Percentiles rank a stretch among this genome's conserved stretches.
Evolutionary conservation across 2,797 vertebrate genomes (phyloP).

Genomic region (Hafferia zeledoni): DNA sequence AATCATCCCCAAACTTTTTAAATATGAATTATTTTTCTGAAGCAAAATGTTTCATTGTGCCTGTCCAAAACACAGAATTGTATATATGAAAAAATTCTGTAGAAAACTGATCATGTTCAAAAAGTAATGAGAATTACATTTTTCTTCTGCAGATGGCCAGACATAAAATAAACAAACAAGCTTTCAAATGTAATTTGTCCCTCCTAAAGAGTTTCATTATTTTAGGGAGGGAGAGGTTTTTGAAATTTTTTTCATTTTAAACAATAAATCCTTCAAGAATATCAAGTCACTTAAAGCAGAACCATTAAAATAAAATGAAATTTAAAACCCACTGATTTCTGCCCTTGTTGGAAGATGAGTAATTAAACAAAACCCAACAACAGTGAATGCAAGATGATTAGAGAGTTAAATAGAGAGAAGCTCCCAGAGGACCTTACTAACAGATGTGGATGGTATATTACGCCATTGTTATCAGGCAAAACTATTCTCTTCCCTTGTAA

Average conservation of each 20-base stretch:
- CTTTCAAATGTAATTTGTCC: not conserved
- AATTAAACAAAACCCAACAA: slow-evolving; percentile 27
- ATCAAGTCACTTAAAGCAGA: not conserved
- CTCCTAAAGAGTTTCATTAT: not conserved
- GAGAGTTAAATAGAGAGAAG: not conserved
- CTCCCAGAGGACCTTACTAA: slow-evolving; percentile 3
- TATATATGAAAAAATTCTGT: not conserved
- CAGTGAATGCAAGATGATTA: not conserved
- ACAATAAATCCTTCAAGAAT: not conserved
- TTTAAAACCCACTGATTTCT: not conserved
- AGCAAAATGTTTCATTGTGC: not conserved
- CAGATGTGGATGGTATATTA: slow-evolving; percentile 14
- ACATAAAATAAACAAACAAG: not conserved
- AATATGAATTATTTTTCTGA: not conserved
- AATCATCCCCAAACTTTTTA: not conserved
- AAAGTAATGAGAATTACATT: not conserved
- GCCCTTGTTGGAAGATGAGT: not conserved
- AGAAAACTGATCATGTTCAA: not conserved
- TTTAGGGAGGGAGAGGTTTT: not conserved
- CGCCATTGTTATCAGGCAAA: not conserved
- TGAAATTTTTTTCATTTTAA: not conserved
- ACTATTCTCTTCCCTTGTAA: slow-evolving; percentile 19
- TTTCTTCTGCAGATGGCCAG: not conserved
- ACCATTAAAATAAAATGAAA: not conserved
- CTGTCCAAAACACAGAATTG: not conserved